Evolutionary conservation across 1,140 invertebrate species (phyloP), one percentile per base, ranked within the genome.

Genomic region (Drosophila pachea): DNA sequence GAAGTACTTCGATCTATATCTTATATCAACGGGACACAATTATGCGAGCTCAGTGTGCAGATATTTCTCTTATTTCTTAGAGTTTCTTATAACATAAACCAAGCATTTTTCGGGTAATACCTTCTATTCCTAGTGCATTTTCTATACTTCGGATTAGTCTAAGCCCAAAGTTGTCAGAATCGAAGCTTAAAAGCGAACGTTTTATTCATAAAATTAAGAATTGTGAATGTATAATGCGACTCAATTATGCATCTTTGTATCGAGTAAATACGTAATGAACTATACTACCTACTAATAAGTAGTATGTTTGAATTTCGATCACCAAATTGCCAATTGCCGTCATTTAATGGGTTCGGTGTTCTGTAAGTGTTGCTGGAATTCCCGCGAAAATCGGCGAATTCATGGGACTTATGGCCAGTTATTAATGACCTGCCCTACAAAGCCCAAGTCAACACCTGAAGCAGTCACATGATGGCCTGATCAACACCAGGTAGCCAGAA

Each of bases 241-340:
- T 64, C 74, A 83, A 64, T 78, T 52, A 68, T 45, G 47, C 64
- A 75, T 50, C 62, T 79, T 79, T 69, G 66, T 76, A 67, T 70
- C 73, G 73, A 79, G 68, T 65, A 79, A 79, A 84, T 83, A 83
- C 79, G 79, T 83, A 83, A 83, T 79, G 79, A 79, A 78, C 75
- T 83, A 72, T 73, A 83, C 73, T 54, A 82, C 71, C 43, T 63
- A 76, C 65, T 72, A 76, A 67, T 71, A 74, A 75, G 65, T 64
- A 77, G 70, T 77, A 77, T 77, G 62, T 82, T 77, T 79, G 67
- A 74, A 74, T 22, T 22, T 22, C 22, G 3, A 22, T 22, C 22
- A 22, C 22, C 1, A 22, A 22, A 22, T 22, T 22, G 1, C 22
- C 22, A 22, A 22, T 22, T 22, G 22, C 22, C 2, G 14, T 32